Evolutionary conservation across 2,113 vertebrate species (phyloP), one percentile per base, ranked within the genome.

Genomic region (Zosterops hypoxanthus): DNA sequence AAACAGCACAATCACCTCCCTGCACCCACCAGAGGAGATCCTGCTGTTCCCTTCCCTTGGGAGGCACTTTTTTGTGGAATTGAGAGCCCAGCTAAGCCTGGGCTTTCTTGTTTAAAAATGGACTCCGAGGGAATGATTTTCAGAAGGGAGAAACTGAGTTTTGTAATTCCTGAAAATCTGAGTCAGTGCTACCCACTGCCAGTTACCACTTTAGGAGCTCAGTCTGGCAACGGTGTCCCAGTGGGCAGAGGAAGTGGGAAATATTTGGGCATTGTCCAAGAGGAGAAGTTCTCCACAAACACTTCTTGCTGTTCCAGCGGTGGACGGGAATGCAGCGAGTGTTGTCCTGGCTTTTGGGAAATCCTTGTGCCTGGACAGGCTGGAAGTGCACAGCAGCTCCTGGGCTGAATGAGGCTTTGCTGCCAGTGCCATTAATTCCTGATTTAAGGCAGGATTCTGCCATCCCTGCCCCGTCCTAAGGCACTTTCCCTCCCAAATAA

Each of bases 171-270:
- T 39, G 70, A 92, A 89, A 87, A 71, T 59, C 82, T 96, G 95
- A 95, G 88, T 95, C 91, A 95, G 66, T 50, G 72, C 81, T 66
- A 2, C 92, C 78, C 60, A 8, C 88, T 92, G 78, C 88, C 94
- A 79, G 92, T 57, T 94, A 55, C 90, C 23, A 4, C 63, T 91
- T 72, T 8, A 78, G 94, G 94, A 95, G 92, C 78, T 89, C 68
- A 16, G 92, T 82, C 92, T 95, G 94, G 85, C 92, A 90, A 28
- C 82, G 8, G 63, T 8, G 69, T 77, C 90, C 91, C 90, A 29
- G 92, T 46, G 85, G 78, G 77, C 87, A 96, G 87, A 91, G 94
- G 90, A 95, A 94, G 85, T 90, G 82, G 85, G 92, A 95, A 91
- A 46, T 84, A 18, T 28, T 91, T 93, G 94, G 90, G 25, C 72